A percentile compares a stretch with the other conserved stretches of the same genome.
These are phyloP conservation scores for Siniperca scherzeri DNA, from an alignment of 2,797 vertebrate species.

Conservation along the genomic window DNA sequence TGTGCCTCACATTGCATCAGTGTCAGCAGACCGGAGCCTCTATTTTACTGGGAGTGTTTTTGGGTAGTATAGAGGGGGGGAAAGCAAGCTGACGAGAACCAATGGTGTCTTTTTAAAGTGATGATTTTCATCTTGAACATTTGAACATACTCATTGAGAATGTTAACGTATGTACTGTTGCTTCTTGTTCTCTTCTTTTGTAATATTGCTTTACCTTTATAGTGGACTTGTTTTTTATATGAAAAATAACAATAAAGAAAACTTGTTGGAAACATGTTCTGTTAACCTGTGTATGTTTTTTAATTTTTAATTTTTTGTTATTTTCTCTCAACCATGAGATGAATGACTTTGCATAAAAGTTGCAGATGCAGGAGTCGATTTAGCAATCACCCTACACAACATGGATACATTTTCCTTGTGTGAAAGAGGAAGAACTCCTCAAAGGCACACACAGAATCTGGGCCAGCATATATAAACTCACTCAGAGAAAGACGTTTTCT, in stretches of 20 bases:
- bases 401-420: background rate
- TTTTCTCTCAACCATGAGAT: background rate
- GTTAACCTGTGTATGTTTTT: background rate
- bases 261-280: constrained; percentile 50
- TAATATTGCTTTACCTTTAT: constrained; percentile 64
- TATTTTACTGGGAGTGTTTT: background rate
- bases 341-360: background rate
- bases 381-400: background rate
- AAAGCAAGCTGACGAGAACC: constrained; percentile 45
- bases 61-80: background rate
- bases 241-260: constrained; percentile 77
- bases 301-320: background rate
- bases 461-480: background rate
- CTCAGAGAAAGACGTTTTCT: background rate
- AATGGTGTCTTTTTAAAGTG: constrained; percentile 47
- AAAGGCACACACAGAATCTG: background rate
- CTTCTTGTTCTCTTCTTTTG: constrained; percentile 63
- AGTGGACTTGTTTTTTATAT: constrained; percentile 66
- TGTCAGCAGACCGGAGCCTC: constrained; percentile 19
- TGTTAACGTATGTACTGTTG: constrained; percentile 48
- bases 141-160: constrained; percentile 43
- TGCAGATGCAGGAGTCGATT: background rate
- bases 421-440: background rate
- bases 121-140: constrained; percentile 50
- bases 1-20: constrained; percentile 4